These are phyloP conservation scores for Hippopotamyrus pictus DNA, from an alignment of 2,797 vertebrate genomes.

Conservation along the genomic window DNA sequence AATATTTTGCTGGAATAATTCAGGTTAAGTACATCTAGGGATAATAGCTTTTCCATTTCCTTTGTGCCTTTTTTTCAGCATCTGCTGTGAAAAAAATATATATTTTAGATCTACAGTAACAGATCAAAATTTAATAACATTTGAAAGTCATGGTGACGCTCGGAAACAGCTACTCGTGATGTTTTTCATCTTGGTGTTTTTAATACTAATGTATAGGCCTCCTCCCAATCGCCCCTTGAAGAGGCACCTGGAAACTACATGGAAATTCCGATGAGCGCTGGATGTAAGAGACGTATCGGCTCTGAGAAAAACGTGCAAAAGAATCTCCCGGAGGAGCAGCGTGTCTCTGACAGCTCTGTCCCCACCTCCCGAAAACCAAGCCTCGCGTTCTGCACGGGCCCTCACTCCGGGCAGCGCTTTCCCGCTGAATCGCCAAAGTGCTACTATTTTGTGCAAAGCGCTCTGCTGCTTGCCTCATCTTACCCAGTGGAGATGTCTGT, in stretches of 20 bases:
- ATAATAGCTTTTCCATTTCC: not conserved
- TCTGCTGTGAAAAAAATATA: not conserved
- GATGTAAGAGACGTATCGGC: not conserved
- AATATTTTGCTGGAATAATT: not conserved
- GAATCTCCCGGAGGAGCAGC: not conserved
- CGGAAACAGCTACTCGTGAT: not conserved
- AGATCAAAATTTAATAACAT: not conserved
- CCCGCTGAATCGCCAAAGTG: not conserved
- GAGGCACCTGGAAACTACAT: too few species aligned
- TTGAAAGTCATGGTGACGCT: not conserved
- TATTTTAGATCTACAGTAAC: not conserved
- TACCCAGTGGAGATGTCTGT: not conserved
- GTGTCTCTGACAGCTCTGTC: not conserved
- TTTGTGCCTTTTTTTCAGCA: not conserved
- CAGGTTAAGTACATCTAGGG: not conserved
- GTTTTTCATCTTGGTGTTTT: not conserved
- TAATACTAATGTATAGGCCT: not conserved
- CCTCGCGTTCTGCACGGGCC: not conserved
- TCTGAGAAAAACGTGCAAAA: not conserved
- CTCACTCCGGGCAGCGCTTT: not conserved
- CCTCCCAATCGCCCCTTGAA: not conserved
- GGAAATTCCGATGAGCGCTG: not conserved
- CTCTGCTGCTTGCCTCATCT: not conserved
- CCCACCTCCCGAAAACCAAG: not conserved
- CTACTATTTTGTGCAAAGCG: not conserved